These are phyloP conservation scores for Pissodes strobi DNA, from an alignment of 1,140 invertebrate species.

Conservation along the genomic window DNA sequence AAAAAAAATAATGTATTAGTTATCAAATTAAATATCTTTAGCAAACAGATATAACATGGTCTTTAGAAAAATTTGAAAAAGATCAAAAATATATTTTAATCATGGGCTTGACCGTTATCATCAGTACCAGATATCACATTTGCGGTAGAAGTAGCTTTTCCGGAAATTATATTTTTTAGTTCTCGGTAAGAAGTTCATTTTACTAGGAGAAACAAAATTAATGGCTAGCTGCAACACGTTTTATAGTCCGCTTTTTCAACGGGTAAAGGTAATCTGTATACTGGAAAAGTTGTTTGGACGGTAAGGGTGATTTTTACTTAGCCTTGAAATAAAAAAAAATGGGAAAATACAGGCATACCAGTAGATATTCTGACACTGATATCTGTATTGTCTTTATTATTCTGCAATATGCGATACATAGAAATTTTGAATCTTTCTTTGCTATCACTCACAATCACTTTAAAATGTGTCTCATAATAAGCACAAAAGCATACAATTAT, in stretches of 20 bases:
- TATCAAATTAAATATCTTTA: not conserved
- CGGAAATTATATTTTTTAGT: too few species aligned
- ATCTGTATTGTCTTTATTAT: not conserved
- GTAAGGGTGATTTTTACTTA: not conserved
- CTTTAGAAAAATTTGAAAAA: too few species aligned
- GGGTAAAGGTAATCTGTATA: too few species aligned
- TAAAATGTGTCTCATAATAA: too few species aligned
- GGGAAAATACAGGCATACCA: not conserved
- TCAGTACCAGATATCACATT: too few species aligned
- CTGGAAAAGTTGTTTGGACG: not conserved
- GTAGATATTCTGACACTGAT: not conserved
- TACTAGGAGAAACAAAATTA: too few species aligned
- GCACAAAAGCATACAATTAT: too few species aligned
- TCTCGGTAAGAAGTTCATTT: too few species aligned
- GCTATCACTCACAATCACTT: too few species aligned
- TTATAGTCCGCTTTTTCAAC: not conserved
- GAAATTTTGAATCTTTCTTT: too few species aligned
- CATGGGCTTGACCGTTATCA: not conserved
- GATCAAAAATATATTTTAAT: not conserved
- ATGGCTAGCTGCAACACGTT: too few species aligned
- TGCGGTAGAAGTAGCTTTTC: too few species aligned
- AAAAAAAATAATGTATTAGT: not conserved
- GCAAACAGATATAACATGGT: not conserved
- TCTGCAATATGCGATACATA: not conserved
- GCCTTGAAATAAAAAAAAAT: not conserved